Evolutionary conservation across 2,797 vertebrate genomes (phyloP).

Genomic region (Pitangus sulphuratus): DNA sequence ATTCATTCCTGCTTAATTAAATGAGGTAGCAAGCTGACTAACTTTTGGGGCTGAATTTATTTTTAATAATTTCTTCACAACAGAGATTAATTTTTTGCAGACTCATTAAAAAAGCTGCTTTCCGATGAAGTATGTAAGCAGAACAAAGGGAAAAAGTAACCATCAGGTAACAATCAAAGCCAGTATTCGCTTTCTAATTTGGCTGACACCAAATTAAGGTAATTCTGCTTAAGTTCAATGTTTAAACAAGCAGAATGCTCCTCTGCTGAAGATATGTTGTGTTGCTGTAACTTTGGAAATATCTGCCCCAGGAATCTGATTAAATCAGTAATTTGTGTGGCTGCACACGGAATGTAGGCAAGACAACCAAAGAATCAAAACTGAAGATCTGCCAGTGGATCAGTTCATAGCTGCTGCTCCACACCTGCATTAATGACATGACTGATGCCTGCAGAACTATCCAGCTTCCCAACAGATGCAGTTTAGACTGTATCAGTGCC

Average conservation of each 20-base stretch:
- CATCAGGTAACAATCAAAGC: neutral
- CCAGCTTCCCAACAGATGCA: neutral
- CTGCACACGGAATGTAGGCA: slow-evolving; percentile 45
- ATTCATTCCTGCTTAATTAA: slow-evolving; percentile 38
- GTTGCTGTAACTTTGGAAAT: neutral
- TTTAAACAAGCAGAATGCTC: neutral
- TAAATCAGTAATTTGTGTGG: neutral
- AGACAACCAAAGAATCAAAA: neutral
- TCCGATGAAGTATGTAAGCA: neutral
- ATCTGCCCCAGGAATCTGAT: slow-evolving; percentile 16
- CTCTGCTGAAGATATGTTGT: neutral
- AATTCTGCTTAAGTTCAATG: neutral
- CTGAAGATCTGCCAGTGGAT: neutral
- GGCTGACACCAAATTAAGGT: neutral
- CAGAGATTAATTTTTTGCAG: neutral
- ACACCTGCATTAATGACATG: neutral
- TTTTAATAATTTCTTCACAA: neutral
- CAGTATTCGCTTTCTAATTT: neutral
- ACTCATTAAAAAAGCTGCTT: slow-evolving; percentile 6
- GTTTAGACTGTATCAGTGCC: neutral
- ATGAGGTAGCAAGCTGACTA: slow-evolving; percentile 69
- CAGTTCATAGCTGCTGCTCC: neutral
- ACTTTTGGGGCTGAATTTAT: neutral
- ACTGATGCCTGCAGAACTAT: neutral
- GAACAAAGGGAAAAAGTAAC: neutral